Base-by-base conservation (phyloP, 2,888 invertebrate genomes). In the Onchidella celtica region DNA sequence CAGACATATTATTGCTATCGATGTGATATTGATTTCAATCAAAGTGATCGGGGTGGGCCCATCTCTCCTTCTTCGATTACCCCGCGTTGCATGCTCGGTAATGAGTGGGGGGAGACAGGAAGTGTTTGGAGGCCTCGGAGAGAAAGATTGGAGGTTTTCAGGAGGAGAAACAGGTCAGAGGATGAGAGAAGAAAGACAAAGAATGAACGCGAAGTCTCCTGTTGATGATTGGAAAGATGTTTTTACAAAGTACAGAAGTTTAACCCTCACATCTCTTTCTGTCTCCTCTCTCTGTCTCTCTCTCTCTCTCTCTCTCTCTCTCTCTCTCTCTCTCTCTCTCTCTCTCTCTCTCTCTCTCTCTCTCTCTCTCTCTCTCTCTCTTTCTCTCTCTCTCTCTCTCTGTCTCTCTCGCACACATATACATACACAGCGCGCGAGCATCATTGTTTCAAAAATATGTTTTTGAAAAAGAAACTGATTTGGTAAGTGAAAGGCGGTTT, bases 11-110 rank as follows among this genome's bases (percentile, higher is more conserved):
- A 34, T 47, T 47, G 47, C 36, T 66, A 66, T 66, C 66, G 27
- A 27, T 24, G 68, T 27, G 47, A 27, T 40, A 69, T 69, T 38
- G 68, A 68, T 68, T 68, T 38, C 40, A 69, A 69, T 69, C 69
- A 40, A 27, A 47, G 47, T 69, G 36, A 36, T 69, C 38, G 40
- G 27, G 69, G 29, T 27, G 14, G 40, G 24, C 69, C 40, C 40
- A 40, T 40, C 69, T 40, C 27, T 69, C 40, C 27, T 27, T 38
- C 69, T 69, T 47, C 47, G 47, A 47, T 47, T 69, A 69, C n/a
- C 68, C 11, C 24, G 9, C n/a, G 68, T 69, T 69, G 24, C 47
- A 24, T 17, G 47, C 17, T 47, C 9, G 47, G 47, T 47, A 6
- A 47, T 6, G 47, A 47, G 47, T 47, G 47, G 17, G 17, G 47